Conservation (phyloP, 2,888 invertebrate genomes). For the Alsophila aescularia region DNA sequence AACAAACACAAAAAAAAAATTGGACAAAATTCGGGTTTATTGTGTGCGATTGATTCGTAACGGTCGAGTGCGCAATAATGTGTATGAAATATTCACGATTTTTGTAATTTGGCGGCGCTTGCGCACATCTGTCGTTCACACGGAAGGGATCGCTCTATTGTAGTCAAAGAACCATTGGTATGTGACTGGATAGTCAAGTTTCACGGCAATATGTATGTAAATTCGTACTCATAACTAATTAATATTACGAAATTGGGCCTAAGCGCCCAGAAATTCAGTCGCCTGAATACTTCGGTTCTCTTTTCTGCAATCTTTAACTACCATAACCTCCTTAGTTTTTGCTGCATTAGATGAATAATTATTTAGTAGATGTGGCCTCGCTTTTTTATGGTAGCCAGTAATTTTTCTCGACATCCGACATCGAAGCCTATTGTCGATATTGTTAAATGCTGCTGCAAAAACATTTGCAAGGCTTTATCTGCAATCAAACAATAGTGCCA, state of each 20-base stretch:
- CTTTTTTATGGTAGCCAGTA: slow-evolving; percentile 60
- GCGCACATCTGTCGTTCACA: slow-evolving; percentile 80
- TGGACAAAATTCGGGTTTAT: slow-evolving; percentile 75
- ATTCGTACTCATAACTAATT: background rate
- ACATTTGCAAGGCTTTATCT: slow-evolving; percentile 71
- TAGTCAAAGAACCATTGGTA: slow-evolving; percentile 51
- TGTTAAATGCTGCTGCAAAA: slow-evolving; percentile 63
- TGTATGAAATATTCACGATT: slow-evolving; percentile 82
- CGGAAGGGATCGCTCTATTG: slow-evolving; percentile 67
- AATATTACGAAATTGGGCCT: background rate
- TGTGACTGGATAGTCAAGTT: slow-evolving; percentile 29
- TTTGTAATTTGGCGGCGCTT: slow-evolving; percentile 72
- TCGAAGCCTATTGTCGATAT: slow-evolving; percentile 57
- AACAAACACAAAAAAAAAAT: slow-evolving; percentile 72
- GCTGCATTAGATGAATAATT: slow-evolving; percentile 29
- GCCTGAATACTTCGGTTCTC: slow-evolving; percentile 15
- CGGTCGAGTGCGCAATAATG: slow-evolving; percentile 81
- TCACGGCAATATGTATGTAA: background rate
- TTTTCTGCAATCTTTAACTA: slow-evolving; percentile 31
- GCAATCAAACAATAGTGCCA: slow-evolving; percentile 52
- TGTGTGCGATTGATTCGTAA: slow-evolving; percentile 83
- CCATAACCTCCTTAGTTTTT: slow-evolving; percentile 33
- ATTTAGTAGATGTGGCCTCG: slow-evolving; percentile 51
- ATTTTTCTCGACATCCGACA: slow-evolving; percentile 59
- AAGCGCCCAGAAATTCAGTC: background rate